Conservation (phyloP, 2,888 invertebrate genomes). For the Meteorus cinctellus region DNA sequence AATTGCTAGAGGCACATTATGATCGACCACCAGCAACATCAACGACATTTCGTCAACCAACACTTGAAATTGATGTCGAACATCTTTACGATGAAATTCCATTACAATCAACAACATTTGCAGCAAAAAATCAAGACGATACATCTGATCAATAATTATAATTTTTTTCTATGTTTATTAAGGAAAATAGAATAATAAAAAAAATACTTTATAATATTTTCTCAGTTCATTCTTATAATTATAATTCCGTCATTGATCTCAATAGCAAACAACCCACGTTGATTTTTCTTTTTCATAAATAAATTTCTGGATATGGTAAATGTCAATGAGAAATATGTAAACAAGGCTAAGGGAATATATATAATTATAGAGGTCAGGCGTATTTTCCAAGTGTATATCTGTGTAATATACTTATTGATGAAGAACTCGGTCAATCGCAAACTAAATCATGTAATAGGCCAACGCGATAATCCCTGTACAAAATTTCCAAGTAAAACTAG, state of each 20-base stretch:
- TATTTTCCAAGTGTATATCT: too few species aligned
- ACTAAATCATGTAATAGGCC: neutral
- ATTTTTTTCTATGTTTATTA: neutral
- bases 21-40: constrained; percentile 72
- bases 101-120: constrained; percentile 52
- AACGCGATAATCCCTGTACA: constrained; percentile 16
- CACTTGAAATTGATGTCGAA: constrained; percentile 73
- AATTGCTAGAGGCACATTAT: constrained; percentile 78
- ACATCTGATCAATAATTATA: constrained; percentile 31
- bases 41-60: constrained; percentile 54
- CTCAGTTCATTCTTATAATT: neutral
- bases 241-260: constrained; percentile 35
- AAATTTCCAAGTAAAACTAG: constrained; percentile 31
- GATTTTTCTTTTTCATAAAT: constrained; percentile 8
- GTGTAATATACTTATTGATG: neutral
- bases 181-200: neutral
- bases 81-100: constrained; percentile 83
- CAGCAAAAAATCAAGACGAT: constrained; percentile 38
- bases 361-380: constrained; percentile 10
- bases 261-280: constrained; percentile 21
- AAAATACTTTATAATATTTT: constrained; percentile 1
- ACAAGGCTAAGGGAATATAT: neutral
- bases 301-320: neutral
- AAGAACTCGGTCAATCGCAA: constrained; percentile 26
- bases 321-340: constrained; percentile 26